Percentiles rank a stretch among this genome's conserved stretches.
Conservation (phyloP, 2,113 vertebrate species). For the Chascanopsetta lugubris region DNA sequence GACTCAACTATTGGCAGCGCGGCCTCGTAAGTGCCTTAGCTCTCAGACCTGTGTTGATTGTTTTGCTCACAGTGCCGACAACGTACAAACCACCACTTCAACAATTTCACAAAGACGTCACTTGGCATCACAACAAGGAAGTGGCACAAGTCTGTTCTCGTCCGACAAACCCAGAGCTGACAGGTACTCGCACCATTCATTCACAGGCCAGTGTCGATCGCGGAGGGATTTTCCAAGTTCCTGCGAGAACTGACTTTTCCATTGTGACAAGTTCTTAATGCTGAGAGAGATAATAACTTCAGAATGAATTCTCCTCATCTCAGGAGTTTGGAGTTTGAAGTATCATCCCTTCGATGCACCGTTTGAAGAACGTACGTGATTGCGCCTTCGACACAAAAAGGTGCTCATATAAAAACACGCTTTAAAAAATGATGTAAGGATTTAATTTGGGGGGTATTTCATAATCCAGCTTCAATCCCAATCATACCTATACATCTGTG, state of each 20-base stretch:
- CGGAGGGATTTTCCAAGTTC: slow-evolving; percentile 7
- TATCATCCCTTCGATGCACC: too few species aligned
- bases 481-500: too few species aligned
- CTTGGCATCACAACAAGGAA: not conserved
- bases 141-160: not conserved
- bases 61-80: not conserved
- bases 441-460: too few species aligned
- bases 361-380: too few species aligned
- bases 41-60: not conserved
- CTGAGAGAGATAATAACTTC: not conserved
- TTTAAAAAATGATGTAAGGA: too few species aligned
- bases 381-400: too few species aligned
- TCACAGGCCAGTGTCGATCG: not conserved
- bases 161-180: not conserved
- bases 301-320: too few species aligned
- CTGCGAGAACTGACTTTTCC: not conserved
- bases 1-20: not conserved
- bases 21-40: not conserved
- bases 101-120: not conserved
- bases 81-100: not conserved
- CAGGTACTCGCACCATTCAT: not conserved
- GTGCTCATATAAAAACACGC: too few species aligned
- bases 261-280: not conserved
- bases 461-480: too few species aligned
- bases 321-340: not conserved